Evolutionary conservation across 2,888 invertebrate species (phyloP).

Genomic region (Synanthedon formicaeformis): DNA sequence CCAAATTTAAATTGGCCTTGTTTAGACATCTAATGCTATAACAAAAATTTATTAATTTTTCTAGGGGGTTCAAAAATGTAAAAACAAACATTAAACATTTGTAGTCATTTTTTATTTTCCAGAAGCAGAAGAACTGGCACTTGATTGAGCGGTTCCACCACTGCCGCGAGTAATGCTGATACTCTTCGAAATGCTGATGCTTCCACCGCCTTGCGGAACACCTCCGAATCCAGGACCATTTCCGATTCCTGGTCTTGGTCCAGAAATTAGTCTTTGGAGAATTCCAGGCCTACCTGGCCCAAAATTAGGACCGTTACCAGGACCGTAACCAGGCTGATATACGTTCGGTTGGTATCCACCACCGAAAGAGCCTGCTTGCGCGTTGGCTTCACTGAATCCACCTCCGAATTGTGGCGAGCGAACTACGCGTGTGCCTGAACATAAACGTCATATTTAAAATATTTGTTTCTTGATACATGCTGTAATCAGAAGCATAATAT

Average conservation of each 20-base stretch:
- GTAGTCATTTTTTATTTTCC: slow-evolving; percentile 12
- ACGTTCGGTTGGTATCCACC: slow-evolving; percentile 2
- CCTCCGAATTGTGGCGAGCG: slow-evolving; percentile 26
- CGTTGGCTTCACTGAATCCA: slow-evolving; percentile 17
- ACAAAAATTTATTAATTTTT: too few relatives aligned
- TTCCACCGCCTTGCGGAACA: slow-evolving; percentile 7
- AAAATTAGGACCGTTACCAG: background rate
- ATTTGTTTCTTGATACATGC: too few relatives aligned
- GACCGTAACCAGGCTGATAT: background rate
- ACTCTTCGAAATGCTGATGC: slow-evolving; percentile 31
- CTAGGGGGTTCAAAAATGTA: too few relatives aligned
- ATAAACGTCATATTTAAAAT: background rate
- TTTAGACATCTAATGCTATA: too few relatives aligned
- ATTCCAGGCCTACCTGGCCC: slow-evolving; percentile 9
- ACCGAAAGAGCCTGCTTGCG: slow-evolving; percentile 21
- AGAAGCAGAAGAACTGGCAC: slow-evolving; percentile 8
- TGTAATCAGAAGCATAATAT: too few relatives aligned
- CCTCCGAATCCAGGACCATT: slow-evolving; percentile 3
- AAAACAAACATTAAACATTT: too few relatives aligned
- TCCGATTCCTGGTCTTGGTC: slow-evolving; percentile 2
- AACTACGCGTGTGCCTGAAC: slow-evolving; percentile 21
- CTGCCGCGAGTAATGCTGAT: slow-evolving; percentile 24
- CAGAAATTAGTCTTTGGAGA: slow-evolving; percentile 2
- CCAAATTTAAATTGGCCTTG: too few relatives aligned
- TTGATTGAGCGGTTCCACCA: slow-evolving; percentile 16